Evolutionary conservation across 2,888 invertebrate species (phyloP).

Genomic region (Lysandra coridon): DNA sequence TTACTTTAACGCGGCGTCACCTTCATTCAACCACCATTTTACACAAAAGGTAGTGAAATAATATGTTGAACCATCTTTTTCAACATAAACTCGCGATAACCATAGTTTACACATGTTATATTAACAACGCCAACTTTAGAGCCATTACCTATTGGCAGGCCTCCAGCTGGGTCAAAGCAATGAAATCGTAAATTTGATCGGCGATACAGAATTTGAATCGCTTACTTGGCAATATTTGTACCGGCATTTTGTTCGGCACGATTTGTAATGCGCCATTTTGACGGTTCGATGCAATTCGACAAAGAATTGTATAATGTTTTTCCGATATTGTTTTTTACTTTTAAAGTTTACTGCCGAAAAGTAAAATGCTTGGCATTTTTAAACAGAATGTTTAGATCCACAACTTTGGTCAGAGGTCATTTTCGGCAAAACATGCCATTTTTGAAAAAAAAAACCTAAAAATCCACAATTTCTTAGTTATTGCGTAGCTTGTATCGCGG

Average conservation of each 20-base stretch:
- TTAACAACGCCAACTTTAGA: slow-evolving; percentile 27
- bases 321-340: not conserved
- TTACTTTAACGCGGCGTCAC: too few relatives aligned
- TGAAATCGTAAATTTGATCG: slow-evolving; percentile 38
- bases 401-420: too few relatives aligned
- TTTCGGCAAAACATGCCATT: too few relatives aligned
- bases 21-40: not conserved
- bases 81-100: not conserved
- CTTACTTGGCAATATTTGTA: slow-evolving; percentile 33
- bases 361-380: too few relatives aligned
- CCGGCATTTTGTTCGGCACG: slow-evolving; percentile 11
- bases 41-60: not conserved
- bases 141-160: slow-evolving; percentile 34
- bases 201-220: slow-evolving; percentile 35
- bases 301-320: not conserved
- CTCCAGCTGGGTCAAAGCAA: slow-evolving; percentile 39
- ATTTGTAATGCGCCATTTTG: slow-evolving; percentile 14
- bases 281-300: slow-evolving; percentile 13
- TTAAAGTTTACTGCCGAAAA: not conserved
- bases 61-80: not conserved
- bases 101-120: slow-evolving; percentile 23
- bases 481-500: too few relatives aligned
- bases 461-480: too few relatives aligned
- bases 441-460: too few relatives aligned
- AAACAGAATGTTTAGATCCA: too few relatives aligned